phyloP scores from a whole-genome alignment of 2,888 invertebrate genomes.

The Mythimna ferrago region DNA sequence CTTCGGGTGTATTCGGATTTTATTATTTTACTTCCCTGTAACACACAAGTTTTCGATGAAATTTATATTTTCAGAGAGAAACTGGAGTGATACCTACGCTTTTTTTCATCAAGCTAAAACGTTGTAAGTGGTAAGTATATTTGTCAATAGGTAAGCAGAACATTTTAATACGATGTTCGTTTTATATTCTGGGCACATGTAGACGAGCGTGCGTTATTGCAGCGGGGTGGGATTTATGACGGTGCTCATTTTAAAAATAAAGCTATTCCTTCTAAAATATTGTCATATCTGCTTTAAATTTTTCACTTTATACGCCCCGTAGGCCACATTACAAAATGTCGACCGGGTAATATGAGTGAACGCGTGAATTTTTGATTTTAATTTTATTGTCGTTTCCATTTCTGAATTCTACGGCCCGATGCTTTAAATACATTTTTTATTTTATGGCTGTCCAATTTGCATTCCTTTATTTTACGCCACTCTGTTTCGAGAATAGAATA shows the following conservation, averaged over 20 bases:
- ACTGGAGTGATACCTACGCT: slow-evolving; percentile 40
- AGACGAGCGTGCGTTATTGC: slow-evolving; percentile 85
- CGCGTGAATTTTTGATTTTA: slow-evolving; percentile 78
- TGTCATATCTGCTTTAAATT: slow-evolving; percentile 89
- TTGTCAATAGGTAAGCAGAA: slow-evolving; percentile 75
- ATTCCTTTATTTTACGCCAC: slow-evolving; percentile 27
- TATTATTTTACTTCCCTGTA: slow-evolving; percentile 55
- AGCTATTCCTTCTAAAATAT: slow-evolving; percentile 90
- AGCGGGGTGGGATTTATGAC: slow-evolving; percentile 84
- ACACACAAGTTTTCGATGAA: slow-evolving; percentile 53
- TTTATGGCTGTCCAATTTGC: slow-evolving; percentile 48
- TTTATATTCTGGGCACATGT: slow-evolving; percentile 85
- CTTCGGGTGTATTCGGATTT: slow-evolving; percentile 35
- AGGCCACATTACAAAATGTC: slow-evolving; percentile 83
- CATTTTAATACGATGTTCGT: slow-evolving; percentile 79
- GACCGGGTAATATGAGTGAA: slow-evolving; percentile 77
- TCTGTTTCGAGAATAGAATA: slow-evolving; percentile 25
- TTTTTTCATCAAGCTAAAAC: slow-evolving; percentile 67
- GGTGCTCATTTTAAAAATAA: slow-evolving; percentile 87
- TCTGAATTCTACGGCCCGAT: slow-evolving; percentile 50
- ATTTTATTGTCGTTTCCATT: slow-evolving; percentile 61
- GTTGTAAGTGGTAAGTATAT: slow-evolving; percentile 67
- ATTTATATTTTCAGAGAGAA: slow-evolving; percentile 39
- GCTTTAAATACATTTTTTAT: slow-evolving; percentile 60
- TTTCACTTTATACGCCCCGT: slow-evolving; percentile 87